phyloP scores from a whole-genome alignment of 2,888 invertebrate species.

The Chirona hameri region DNA sequence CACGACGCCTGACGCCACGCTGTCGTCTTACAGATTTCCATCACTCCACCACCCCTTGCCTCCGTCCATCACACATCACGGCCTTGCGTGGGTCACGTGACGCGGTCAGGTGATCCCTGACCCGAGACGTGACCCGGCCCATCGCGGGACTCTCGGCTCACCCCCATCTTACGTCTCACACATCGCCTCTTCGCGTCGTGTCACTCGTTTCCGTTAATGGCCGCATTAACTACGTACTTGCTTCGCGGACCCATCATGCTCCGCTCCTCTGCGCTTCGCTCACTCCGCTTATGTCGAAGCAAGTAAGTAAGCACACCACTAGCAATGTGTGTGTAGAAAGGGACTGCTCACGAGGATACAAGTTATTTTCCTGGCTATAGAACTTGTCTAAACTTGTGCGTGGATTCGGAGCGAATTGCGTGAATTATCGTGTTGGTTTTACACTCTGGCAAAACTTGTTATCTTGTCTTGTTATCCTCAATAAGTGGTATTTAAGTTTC shows the following conservation, averaged over 20 bases:
- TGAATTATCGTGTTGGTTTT: background rate
- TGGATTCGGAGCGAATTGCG: background rate
- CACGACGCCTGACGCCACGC: background rate
- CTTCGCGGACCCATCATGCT: background rate
- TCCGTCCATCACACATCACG: background rate
- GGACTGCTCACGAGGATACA: too few relatives aligned
- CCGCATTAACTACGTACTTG: background rate
- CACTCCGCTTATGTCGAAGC: background rate
- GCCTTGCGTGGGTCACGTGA: constrained; percentile 35
- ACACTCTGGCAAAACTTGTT: background rate
- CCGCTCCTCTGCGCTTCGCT: background rate
- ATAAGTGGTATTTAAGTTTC: background rate
- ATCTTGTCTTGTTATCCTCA: background rate
- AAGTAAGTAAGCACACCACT: background rate
- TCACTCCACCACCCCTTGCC: background rate
- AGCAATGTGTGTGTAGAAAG: background rate
- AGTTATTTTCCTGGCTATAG: background rate
- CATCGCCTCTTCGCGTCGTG: background rate
- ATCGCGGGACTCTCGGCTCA: background rate
- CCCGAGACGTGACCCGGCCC: constrained; percentile 46
- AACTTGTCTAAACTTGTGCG: background rate
- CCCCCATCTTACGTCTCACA: background rate
- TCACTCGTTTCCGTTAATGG: background rate
- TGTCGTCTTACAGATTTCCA: background rate
- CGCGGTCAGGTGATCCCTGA: constrained; percentile 47